A percentile compares a stretch with the other conserved stretches of the same genome.
Evolutionary conservation across 2,888 invertebrate genomes (phyloP).

Genomic region (Eledona agricola): DNA sequence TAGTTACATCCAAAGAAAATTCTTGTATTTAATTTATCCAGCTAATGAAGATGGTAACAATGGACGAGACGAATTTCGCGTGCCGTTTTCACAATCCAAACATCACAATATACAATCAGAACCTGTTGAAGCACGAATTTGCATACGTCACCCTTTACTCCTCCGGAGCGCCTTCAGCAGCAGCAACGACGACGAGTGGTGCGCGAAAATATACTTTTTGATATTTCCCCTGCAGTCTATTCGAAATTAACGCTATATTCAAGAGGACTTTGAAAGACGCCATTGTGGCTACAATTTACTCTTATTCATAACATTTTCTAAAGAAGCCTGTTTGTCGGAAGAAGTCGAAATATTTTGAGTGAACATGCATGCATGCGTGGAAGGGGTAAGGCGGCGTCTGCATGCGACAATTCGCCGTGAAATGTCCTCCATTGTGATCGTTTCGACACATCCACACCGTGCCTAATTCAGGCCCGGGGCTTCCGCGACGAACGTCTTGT

Average conservation of each 20-base stretch:
- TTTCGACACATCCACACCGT: constrained; percentile 22
- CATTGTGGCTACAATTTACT: constrained; percentile 72
- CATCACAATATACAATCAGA: constrained; percentile 54
- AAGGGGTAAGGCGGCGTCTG: constrained; percentile 9
- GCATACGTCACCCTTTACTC: constrained; percentile 52
- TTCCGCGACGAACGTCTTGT: too few relatives aligned
- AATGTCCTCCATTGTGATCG: constrained; percentile 23
- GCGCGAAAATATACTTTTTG: constrained; percentile 54
- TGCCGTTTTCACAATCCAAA: constrained; percentile 19
- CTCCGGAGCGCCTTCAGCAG: constrained; percentile 5
- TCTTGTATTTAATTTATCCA: too few relatives aligned
- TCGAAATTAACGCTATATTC: constrained; percentile 70
- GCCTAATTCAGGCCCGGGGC: too few relatives aligned
- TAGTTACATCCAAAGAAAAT: too few relatives aligned
- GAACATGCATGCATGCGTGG: constrained; percentile 39
- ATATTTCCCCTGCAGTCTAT: constrained; percentile 59
- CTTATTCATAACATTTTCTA: constrained; percentile 68
- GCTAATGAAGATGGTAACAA: too few relatives aligned
- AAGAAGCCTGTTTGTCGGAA: constrained; percentile 60
- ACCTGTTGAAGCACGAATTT: constrained; percentile 58
- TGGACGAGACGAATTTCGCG: constrained; percentile 8
- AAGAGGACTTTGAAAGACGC: constrained; percentile 68
- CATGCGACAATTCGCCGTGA: constrained; percentile 17
- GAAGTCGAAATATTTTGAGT: constrained; percentile 59
- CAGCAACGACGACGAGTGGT: constrained; percentile 18